Base-by-base conservation (phyloP, 2,113 vertebrate genomes). In the Choloepus hoffmanni region DNA sequence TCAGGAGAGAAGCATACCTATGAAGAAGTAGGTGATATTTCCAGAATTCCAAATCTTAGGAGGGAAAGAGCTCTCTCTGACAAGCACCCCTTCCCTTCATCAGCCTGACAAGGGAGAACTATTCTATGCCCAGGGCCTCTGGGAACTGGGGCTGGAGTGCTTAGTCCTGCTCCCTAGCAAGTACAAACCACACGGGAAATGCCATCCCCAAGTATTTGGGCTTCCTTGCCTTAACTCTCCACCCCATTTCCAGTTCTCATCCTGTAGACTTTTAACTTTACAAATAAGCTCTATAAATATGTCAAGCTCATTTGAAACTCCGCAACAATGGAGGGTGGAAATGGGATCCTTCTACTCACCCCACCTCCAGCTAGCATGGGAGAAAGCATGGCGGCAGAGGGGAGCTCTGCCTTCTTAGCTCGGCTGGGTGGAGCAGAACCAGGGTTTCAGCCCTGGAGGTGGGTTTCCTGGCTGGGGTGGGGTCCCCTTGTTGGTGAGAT, bases 381-480 rank as follows among this genome's bases (percentile, higher is more conserved):
- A 92, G 87, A 0, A 0, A 30, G 36, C 36, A 36, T 78, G 3
- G 45, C 89, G 14, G 63, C 78, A 84, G 96, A 95, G 86, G 58
- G 1, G 7, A 65, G 76, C 82, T 81, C 90, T 62, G 65, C 36
- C 65, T 28, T 2, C 24, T 26, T 58, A 18, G 55, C 55, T 21
- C 2, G 3, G 45, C 2, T 15, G 33, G 14, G 36, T 7, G 15
- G 50, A 19, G 0, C 24, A 78, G 92, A 1, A 0, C 18, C 9
- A 79, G 74, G 96, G 92, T 95, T 85, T 89, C 40, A 55, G 89
- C 16, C 92, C 70, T 45, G 92, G 96, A 93, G 67, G 14, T 18
- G 85, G 53, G 79, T 85, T 97, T 98, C 96, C 96, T 96, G 97
- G 23, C 87, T 84, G 95, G 82, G 97, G 85, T 74, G 85, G 36